A percentile compares a stretch with the other conserved stretches of the same genome.
These are phyloP conservation scores for Calameuta idolon DNA, from an alignment of 2,888 invertebrate genomes.

Conservation along the genomic window DNA sequence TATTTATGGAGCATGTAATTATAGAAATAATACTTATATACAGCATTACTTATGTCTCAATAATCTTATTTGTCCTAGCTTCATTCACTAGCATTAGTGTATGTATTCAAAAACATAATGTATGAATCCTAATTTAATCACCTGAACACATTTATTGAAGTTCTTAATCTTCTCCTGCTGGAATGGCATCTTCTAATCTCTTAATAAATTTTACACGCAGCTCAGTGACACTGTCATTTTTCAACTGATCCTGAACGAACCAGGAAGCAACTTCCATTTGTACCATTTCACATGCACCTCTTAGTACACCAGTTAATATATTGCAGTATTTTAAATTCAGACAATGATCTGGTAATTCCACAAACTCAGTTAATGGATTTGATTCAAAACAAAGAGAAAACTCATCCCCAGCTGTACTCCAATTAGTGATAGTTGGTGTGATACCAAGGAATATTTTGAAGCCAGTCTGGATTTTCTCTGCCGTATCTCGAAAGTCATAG, in stretches of 20 bases:
- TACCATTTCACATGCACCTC: constrained; percentile 98
- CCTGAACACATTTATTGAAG: background rate
- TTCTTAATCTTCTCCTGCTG: constrained; percentile 95
- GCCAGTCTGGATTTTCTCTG: constrained; percentile 90
- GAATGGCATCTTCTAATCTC: constrained; percentile 96
- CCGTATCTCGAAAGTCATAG: constrained; percentile 95
- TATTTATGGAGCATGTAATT: background rate
- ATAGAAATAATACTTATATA: background rate
- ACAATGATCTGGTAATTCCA: constrained; percentile 90
- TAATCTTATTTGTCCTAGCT: background rate
- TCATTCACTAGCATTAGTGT: no score
- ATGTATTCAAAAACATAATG: no score
- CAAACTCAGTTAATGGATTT: constrained; percentile 97
- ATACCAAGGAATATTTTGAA: constrained; percentile 80
- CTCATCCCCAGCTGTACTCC: constrained; percentile 95
- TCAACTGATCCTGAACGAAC: constrained; percentile 95
- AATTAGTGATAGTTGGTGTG: constrained; percentile 92
- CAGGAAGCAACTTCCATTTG: constrained; percentile 95
- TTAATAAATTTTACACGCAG: constrained; percentile 94
- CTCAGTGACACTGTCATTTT: constrained; percentile 95
- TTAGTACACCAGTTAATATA: constrained; percentile 88
- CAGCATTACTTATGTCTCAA: background rate
- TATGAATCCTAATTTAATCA: no score
- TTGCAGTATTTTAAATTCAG: constrained; percentile 91
- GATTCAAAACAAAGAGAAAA: constrained; percentile 95